A percentile compares a stretch with the other conserved stretches of the same genome.
phyloP scores from a whole-genome alignment of 2,797 vertebrate species.

The Phoebastria nigripes region DNA sequence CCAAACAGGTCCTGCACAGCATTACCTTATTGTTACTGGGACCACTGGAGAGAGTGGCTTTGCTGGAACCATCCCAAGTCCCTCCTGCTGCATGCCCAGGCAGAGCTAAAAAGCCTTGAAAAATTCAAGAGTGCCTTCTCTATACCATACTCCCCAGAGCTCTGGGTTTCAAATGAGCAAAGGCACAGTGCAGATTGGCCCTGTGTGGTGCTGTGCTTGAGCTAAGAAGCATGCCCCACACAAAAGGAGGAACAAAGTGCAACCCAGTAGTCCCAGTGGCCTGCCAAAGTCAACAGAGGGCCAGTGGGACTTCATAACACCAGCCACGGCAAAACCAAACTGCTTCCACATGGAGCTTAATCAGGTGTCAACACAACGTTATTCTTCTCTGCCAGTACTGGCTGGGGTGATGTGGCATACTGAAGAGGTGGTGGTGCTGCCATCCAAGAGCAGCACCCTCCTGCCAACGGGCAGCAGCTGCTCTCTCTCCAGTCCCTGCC shows the following conservation, averaged over 20 bases:
- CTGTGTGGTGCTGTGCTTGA: neutral
- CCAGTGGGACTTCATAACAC: neutral
- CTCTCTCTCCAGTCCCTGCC: neutral
- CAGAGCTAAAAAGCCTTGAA: neutral
- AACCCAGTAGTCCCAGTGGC: neutral
- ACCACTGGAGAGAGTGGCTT: neutral
- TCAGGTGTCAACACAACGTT: accelerated
- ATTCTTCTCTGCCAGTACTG: neutral
- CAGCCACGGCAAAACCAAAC: neutral
- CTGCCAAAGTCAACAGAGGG: neutral
- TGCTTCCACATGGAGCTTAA: accelerated
- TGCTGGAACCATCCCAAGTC: neutral
- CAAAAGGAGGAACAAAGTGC: neutral
- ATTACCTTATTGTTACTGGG: neutral
- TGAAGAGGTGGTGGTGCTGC: neutral
- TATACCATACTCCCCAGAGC: no score
- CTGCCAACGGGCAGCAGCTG: neutral
- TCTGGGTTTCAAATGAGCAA: neutral
- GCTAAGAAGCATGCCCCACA: neutral
- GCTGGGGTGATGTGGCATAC: neutral
- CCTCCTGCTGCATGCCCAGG: neutral
- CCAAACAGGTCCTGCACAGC: neutral
- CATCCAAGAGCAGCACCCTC: neutral
- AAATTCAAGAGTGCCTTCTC: neutral
- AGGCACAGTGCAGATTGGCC: neutral